Evolutionary conservation across 2,888 invertebrate genomes (phyloP).

Genomic region (Baronia brevicornis): DNA sequence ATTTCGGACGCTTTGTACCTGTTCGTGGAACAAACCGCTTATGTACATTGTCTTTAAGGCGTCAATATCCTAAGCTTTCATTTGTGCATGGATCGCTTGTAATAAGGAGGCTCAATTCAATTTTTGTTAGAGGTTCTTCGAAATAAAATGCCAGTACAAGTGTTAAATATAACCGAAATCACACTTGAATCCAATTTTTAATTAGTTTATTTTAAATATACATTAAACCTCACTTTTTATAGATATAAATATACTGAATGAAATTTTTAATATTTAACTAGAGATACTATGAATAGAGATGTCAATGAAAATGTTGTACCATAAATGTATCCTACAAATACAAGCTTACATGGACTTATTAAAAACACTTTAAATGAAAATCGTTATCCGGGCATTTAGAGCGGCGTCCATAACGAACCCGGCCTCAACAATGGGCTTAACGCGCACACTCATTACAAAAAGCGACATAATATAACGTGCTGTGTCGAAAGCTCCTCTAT

Average conservation of each 20-base stretch:
- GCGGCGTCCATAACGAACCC: constrained; percentile 72
- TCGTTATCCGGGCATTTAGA: constrained; percentile 69
- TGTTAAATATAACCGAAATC: too few species aligned
- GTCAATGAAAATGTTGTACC: constrained; percentile 30
- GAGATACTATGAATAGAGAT: constrained; percentile 1
- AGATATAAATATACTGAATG: too few species aligned
- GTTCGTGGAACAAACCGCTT: constrained; percentile 39
- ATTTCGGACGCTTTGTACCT: constrained; percentile 34
- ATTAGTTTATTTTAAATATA: too few species aligned
- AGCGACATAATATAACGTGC: constrained; percentile 74
- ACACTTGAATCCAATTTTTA: too few species aligned
- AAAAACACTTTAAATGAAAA: constrained; percentile 74
- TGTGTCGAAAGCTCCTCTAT: constrained; percentile 72
- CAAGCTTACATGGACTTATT: constrained; percentile 66
- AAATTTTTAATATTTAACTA: too few species aligned
- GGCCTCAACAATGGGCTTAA: constrained; percentile 74
- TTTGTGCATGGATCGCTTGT: constrained; percentile 42
- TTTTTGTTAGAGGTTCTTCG: constrained; percentile 10
- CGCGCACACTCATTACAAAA: constrained; percentile 74
- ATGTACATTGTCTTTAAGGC: constrained; percentile 33
- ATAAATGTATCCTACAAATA: constrained; percentile 38
- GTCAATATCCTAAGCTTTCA: constrained; percentile 41
- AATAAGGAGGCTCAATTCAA: constrained; percentile 2
- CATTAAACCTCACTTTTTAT: too few species aligned
- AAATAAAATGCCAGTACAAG: constrained; percentile 3